phyloP scores from a whole-genome alignment of 2,888 invertebrate species.

The Chloroclysta siterata region DNA sequence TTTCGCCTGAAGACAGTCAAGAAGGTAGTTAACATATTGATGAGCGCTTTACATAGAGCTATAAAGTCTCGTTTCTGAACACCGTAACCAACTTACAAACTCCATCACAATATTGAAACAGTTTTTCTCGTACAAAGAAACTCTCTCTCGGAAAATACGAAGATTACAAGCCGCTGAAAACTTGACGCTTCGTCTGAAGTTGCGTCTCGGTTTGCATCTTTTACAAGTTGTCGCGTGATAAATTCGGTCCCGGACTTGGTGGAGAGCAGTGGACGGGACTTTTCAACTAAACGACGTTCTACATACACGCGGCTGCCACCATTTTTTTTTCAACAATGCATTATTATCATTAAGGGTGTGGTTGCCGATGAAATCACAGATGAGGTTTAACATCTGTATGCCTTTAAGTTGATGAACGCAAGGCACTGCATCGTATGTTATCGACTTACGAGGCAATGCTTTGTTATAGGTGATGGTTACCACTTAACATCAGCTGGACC shows the following conservation, averaged over 20 bases:
- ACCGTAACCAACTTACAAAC: slow-evolving; percentile 6
- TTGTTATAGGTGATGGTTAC: no score
- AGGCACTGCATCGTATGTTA: no score
- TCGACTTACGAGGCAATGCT: no score
- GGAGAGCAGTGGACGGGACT: slow-evolving; percentile 42
- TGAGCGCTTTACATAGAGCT: neutral
- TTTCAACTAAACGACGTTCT: slow-evolving; percentile 35
- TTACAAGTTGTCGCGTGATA: slow-evolving; percentile 50
- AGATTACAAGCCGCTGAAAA: slow-evolving; percentile 28
- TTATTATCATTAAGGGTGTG: no score
- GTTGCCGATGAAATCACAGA: no score
- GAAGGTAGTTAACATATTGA: neutral
- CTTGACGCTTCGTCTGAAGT: slow-evolving; percentile 20
- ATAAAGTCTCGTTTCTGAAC: neutral
- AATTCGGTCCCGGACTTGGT: slow-evolving; percentile 45
- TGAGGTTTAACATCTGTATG: no score
- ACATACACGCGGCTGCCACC: neutral
- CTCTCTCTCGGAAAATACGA: slow-evolving; percentile 5
- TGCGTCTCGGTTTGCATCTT: slow-evolving; percentile 49
- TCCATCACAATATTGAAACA: slow-evolving; percentile 26
- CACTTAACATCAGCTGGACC: no score
- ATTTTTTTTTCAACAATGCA: no score
- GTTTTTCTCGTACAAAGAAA: slow-evolving; percentile 13
- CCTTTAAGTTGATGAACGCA: no score
- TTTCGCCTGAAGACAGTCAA: no score